These are phyloP conservation scores for Phenganax stokvisi DNA, from an alignment of 92 coral and sea anemone genomes.

Conservation along the genomic window DNA sequence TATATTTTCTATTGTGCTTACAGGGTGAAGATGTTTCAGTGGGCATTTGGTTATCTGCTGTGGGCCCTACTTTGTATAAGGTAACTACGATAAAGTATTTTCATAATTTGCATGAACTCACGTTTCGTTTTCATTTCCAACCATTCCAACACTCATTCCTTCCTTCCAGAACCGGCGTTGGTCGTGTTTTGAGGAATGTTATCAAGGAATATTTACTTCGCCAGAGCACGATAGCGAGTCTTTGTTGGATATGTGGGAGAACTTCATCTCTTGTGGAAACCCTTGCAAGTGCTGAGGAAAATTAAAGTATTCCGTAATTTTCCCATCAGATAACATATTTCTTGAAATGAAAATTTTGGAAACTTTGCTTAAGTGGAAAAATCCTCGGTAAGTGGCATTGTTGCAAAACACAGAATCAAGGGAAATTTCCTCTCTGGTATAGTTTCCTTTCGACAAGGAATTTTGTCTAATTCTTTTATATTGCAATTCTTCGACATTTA, in stretches of 20 bases:
- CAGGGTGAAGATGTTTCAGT: constrained; percentile 87
- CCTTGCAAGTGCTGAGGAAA: constrained; percentile 57
- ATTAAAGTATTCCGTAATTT: background rate
- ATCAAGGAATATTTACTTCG: constrained; percentile 52
- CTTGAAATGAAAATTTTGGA: constrained; percentile 40
- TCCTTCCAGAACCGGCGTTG: constrained; percentile 62
- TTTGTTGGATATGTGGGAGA: constrained; percentile 65
- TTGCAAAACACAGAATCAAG: background rate
- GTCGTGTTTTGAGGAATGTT: constrained; percentile 67
- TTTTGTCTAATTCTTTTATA: background rate
- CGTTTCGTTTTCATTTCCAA: background rate
- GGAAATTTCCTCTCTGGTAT: background rate
- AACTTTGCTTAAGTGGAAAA: constrained; percentile 37
- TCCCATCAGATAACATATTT: background rate
- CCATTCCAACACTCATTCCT: background rate
- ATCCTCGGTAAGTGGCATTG: background rate
- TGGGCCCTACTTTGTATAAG: constrained; percentile 60
- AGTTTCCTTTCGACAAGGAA: background rate
- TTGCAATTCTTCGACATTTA: background rate
- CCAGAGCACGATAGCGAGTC: constrained; percentile 70
- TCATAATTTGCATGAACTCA: background rate
- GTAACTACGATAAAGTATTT: constrained; percentile 30
- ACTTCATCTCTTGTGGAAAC: constrained; percentile 56
- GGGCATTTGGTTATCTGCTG: constrained; percentile 81
- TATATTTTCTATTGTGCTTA: background rate